Conservation (phyloP, 1,140 invertebrate genomes). For the Aphelinus certus region DNA sequence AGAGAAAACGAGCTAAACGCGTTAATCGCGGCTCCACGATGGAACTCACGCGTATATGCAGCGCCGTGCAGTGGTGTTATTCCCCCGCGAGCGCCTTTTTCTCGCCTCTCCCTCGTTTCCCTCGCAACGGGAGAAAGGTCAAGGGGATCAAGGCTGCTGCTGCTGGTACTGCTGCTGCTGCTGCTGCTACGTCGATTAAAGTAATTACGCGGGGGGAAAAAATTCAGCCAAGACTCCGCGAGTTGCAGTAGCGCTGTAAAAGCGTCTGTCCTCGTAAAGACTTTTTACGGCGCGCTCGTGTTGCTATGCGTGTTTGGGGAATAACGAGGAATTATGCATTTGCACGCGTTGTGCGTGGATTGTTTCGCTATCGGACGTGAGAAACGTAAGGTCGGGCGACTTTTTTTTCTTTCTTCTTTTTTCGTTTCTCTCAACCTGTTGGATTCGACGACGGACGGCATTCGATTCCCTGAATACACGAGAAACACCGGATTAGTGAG, state of each 20-base stretch:
- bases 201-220: conserved; percentile 30
- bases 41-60: conserved; percentile 16
- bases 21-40: conserved; percentile 32
- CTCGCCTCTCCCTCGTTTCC: conserved; percentile 18
- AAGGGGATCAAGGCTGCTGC: conserved; percentile 34
- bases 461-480: too few relatives aligned
- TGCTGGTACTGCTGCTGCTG: neutral
- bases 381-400: neutral
- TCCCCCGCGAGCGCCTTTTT: conserved; percentile 22
- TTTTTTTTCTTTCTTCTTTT: conserved; percentile 20
- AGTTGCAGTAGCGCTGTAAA: too few relatives aligned
- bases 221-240: neutral
- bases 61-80: neutral
- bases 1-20: conserved; percentile 19
- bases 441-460: too few relatives aligned
- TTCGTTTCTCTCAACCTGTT: conserved; percentile 3
- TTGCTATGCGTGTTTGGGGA: too few relatives aligned
- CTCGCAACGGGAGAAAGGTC: conserved; percentile 27
- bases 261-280: too few relatives aligned
- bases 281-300: too few relatives aligned
- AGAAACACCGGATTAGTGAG: too few relatives aligned
- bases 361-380: too few relatives aligned
- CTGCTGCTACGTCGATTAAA: conserved; percentile 23
- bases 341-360: too few relatives aligned
- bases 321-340: too few relatives aligned